phyloP scores from a whole-genome alignment of 1,140 invertebrate species.

The Maconellicoccus hirsutus region DNA sequence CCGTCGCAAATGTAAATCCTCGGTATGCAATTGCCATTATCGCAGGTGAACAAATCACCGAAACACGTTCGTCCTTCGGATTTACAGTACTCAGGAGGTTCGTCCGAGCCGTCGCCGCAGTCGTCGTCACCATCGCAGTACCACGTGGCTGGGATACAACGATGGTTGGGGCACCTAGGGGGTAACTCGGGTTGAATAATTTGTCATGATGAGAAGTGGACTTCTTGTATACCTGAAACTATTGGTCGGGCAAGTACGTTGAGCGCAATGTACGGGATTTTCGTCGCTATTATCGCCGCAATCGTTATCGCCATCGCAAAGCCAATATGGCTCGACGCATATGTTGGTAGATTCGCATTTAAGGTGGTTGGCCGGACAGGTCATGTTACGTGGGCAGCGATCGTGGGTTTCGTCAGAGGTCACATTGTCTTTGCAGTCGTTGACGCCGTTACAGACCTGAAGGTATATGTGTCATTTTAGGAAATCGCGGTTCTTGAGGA shows the following conservation, averaged over 20 bases:
- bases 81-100: slow-evolving; percentile 82
- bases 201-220: too few species aligned
- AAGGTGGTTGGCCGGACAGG: slow-evolving; percentile 72
- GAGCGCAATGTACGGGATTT: slow-evolving; percentile 74
- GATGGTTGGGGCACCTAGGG: slow-evolving; percentile 68
- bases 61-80: slow-evolving; percentile 90
- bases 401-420: slow-evolving; percentile 84
- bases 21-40: slow-evolving; percentile 93
- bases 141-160: slow-evolving; percentile 84
- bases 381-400: slow-evolving; percentile 70
- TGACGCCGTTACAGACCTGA: slow-evolving; percentile 80
- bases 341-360: slow-evolving; percentile 90
- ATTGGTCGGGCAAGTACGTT: slow-evolving; percentile 78
- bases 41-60: slow-evolving; percentile 88
- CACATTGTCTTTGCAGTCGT: slow-evolving; percentile 86
- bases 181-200: too few species aligned
- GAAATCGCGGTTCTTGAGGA: too few species aligned
- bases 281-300: slow-evolving; percentile 95
- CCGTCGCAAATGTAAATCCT: slow-evolving; percentile 95
- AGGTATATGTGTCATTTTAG: too few species aligned
- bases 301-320: slow-evolving; percentile 88
- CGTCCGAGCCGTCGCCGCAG: slow-evolving; percentile 78
- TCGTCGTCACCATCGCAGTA: slow-evolving; percentile 84
- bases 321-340: slow-evolving; percentile 88
- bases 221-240: slow-evolving; percentile 77